Percentiles rank a stretch among this genome's conserved stretches.
These are phyloP conservation scores for Microctenopoma lineatum DNA, from an alignment of 2,797 vertebrate genomes.

Conservation along the genomic window DNA sequence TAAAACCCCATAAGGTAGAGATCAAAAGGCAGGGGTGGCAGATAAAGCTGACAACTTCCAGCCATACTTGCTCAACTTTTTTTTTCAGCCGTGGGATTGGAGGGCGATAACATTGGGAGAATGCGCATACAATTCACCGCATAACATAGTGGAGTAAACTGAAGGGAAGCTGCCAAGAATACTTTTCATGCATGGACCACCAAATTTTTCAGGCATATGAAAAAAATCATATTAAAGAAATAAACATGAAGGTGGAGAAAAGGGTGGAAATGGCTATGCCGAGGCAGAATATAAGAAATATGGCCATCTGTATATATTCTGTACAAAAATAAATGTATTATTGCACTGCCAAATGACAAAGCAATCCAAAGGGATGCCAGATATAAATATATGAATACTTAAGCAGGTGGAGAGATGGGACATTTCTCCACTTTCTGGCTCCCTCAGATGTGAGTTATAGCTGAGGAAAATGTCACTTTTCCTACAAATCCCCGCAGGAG, in stretches of 20 bases:
- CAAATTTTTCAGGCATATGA: conserved; percentile 34
- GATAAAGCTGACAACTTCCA: conserved; percentile 67
- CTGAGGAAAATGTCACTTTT: conserved; percentile 5
- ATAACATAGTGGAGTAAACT: conserved; percentile 2
- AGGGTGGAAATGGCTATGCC: background rate
- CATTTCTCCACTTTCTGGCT: conserved; percentile 35
- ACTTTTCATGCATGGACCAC: conserved; percentile 41
- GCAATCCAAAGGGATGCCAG: conserved; percentile 3
- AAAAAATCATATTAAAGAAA: conserved; percentile 2
- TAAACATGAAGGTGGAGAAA: background rate
- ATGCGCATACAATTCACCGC: conserved; percentile 22
- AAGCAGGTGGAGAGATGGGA: conserved; percentile 45
- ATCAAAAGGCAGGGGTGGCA: conserved; percentile 50
- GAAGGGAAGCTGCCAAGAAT: conserved; percentile 28
- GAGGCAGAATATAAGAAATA: conserved; percentile 14
- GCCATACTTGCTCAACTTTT: conserved; percentile 34
- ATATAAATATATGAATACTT: conserved; percentile 59
- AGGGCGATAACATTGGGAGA: conserved; percentile 42
- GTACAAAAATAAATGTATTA: conserved; percentile 35
- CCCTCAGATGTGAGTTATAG: conserved; percentile 31
- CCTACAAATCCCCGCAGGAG: conserved; percentile 21
- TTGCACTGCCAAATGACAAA: conserved; percentile 12
- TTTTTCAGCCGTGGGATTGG: conserved; percentile 12
- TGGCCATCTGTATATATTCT: conserved; percentile 25
- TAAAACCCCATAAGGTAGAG: conserved; percentile 53